phyloP scores from a whole-genome alignment of 2,113 vertebrate species.

The Anseranas semipalmata region DNA sequence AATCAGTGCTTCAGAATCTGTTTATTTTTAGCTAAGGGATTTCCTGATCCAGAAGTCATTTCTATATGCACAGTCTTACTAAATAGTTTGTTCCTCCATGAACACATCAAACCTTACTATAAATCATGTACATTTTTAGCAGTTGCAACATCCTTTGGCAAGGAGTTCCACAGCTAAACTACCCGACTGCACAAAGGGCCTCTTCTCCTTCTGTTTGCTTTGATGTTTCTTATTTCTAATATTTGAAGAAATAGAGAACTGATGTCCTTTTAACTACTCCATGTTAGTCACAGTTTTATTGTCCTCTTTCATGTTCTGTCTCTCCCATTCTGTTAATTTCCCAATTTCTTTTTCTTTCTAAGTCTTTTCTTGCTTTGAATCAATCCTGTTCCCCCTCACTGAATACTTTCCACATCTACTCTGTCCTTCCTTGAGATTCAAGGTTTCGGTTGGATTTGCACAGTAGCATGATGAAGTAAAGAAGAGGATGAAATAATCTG shows the following conservation, averaged over 20 bases:
- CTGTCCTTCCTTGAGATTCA: neutral
- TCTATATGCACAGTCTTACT: neutral
- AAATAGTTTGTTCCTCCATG: neutral
- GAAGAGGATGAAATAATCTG: neutral
- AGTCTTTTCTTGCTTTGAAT: neutral
- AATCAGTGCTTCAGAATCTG: neutral
- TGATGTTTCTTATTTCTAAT: neutral
- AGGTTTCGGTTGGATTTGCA: neutral
- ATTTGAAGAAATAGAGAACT: neutral
- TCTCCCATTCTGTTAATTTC: neutral
- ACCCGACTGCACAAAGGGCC: neutral
- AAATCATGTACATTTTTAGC: neutral
- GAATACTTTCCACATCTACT: neutral
- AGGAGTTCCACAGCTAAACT: neutral
- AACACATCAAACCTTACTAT: neutral
- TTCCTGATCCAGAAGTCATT: neutral
- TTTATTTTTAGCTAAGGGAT: neutral
- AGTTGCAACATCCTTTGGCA: neutral
- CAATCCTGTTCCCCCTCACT: neutral
- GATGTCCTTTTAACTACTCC: neutral
- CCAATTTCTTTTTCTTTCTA: neutral
- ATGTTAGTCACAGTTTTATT: neutral
- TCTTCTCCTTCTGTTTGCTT: neutral
- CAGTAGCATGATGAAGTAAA: neutral
- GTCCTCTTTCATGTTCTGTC: neutral